Percentiles rank a stretch among this genome's conserved stretches.
phyloP scores from a whole-genome alignment of 2,113 vertebrate genomes.

The Opisthocomus hoazin region DNA sequence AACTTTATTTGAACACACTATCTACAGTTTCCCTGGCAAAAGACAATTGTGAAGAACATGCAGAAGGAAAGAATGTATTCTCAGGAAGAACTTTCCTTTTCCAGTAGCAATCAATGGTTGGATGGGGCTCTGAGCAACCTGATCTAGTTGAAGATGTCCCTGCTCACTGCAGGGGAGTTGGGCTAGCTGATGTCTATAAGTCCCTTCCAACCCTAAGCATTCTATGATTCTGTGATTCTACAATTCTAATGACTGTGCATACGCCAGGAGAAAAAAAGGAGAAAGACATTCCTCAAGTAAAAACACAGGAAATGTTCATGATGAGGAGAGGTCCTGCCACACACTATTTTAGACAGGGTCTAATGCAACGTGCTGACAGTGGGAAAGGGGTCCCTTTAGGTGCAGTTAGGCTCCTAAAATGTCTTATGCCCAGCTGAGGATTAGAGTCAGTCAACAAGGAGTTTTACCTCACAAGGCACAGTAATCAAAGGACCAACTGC shows the following conservation, averaged over 20 bases:
- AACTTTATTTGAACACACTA: background rate
- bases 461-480: background rate
- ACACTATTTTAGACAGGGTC: background rate
- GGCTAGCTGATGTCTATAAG: too few species aligned
- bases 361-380: background rate
- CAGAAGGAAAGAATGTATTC: background rate
- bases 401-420: background rate
- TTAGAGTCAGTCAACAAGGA: background rate
- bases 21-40: background rate
- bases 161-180: too few species aligned
- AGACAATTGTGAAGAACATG: background rate
- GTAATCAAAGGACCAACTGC: background rate
- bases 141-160: too few species aligned
- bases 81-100: background rate
- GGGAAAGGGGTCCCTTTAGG: background rate
- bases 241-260: too few species aligned
- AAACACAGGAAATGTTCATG: background rate
- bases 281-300: background rate
- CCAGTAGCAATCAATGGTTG: background rate
- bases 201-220: too few species aligned
- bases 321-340: background rate
- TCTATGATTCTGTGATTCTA: too few species aligned
- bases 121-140: too few species aligned
- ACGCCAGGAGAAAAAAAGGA: background rate
- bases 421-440: background rate